Evolutionary conservation across 2,888 invertebrate genomes (phyloP), one percentile per base, ranked within the genome.

Genomic region (Xiphydria camelus): DNA sequence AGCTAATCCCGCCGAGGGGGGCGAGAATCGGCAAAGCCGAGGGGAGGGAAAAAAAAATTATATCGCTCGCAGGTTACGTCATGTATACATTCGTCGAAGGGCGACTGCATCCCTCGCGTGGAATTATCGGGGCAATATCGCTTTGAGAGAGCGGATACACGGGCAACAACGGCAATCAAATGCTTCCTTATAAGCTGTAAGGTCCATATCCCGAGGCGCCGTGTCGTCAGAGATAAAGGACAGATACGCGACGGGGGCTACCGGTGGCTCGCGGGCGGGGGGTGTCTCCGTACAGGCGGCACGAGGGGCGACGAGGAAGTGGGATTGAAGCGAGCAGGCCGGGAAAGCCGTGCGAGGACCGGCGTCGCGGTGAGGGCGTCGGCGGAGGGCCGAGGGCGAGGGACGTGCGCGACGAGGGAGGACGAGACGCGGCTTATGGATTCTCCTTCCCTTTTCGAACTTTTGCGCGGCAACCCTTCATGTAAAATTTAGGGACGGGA

Each of bases 401-500:
- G 7, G 10, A 42, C 18, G 23, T 20, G 26, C 29, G n/a, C 22
- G 15, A 38, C 18, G 26, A 15, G 25, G 42, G 19, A 17, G 29
- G 26, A 25, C 21, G 17, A 6, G n/a, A 35, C 38, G 19, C 29
- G 19, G 39, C 39, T 39, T 39, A 39, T 39, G 39, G 39, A 15
- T 45, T 38, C 23, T 34, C 20, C 22, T 41, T 45, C 48, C 47
- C 21, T 43, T 45, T 37, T 47, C 49, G 23, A 66, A 61, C 53
- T 64, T 68, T 65, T 54, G 53, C 53, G 57, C 50, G 58, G 59
- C 59, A 67, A 64, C 66, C 66, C 64, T 62, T 64, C 61, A 63
- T 59, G 63, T 58, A 61, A 64, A 66, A 66, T 57, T 33, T 15
- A 41, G 41, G 17, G 12, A 31, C 32, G 7, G 14, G 31, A 29